Evolutionary conservation across 2,888 invertebrate species (phyloP).

Genomic region (Calameuta pallipes): DNA sequence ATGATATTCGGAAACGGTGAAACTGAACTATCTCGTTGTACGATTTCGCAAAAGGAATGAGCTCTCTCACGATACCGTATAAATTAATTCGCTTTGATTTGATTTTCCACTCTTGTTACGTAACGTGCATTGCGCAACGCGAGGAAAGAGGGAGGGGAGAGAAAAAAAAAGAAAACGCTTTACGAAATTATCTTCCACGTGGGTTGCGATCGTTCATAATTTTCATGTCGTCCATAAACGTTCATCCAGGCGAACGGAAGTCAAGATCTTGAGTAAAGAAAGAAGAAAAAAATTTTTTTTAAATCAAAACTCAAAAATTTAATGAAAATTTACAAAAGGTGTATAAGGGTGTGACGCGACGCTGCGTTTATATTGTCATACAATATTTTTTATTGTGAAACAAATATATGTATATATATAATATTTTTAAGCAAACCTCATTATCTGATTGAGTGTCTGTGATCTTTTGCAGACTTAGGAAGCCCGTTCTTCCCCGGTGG

Average conservation of each 20-base stretch:
- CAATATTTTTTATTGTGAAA: not conserved
- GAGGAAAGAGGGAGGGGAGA: not conserved
- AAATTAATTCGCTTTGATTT: not conserved
- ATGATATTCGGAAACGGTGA: no score
- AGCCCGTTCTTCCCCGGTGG: constrained; percentile 96
- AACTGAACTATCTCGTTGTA: no score
- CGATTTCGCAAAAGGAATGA: no score
- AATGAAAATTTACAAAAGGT: not conserved
- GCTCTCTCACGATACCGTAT: no score
- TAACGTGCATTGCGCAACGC: not conserved
- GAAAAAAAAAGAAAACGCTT: not conserved
- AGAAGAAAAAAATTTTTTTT: not conserved
- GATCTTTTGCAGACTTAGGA: constrained; percentile 83
- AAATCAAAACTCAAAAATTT: no score
- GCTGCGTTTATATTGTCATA: not conserved
- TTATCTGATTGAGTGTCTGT: constrained; percentile 5
- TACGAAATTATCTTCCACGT: no score
- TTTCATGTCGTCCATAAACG: not conserved
- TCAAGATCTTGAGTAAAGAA: not conserved
- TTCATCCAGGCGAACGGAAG: not conserved
- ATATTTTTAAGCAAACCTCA: not conserved
- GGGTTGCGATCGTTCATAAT: not conserved
- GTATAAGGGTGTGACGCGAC: not conserved
- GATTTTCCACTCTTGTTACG: not conserved
- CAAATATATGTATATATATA: not conserved